A percentile compares a stretch with the other conserved stretches of the same genome.
Conservation (phyloP, 2,113 vertebrate genomes). For the Marcusenius ussheri region DNA sequence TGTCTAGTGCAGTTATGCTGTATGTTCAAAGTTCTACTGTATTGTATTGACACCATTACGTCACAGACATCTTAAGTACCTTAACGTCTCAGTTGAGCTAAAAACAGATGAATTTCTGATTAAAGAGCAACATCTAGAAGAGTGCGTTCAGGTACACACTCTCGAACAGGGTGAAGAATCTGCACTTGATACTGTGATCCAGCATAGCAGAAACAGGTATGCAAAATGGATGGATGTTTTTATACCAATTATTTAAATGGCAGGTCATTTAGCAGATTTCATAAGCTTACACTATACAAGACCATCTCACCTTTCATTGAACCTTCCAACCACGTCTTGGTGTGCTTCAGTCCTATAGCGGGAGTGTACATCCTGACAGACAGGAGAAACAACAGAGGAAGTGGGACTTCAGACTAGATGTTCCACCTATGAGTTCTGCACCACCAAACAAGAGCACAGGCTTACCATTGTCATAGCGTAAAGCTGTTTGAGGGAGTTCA, state of each 20-base stretch:
- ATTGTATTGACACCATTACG: background rate
- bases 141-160: background rate
- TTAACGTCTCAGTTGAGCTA: no score
- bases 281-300: background rate
- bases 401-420: background rate
- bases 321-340: slow-evolving; percentile 90
- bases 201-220: background rate
- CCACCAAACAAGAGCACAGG: background rate
- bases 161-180: background rate
- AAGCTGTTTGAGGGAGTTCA: slow-evolving; percentile 92
- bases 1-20: no score
- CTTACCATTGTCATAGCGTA: slow-evolving; percentile 95
- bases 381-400: background rate
- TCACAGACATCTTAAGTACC: background rate
- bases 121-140: background rate
- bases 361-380: slow-evolving; percentile 83
- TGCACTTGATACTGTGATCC: background rate
- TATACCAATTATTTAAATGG: background rate
- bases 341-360: slow-evolving; percentile 92
- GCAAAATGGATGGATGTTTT: background rate
- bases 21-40: background rate
- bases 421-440: background rate
- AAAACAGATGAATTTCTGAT: background rate
- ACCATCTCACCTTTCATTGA: slow-evolving; percentile 81
- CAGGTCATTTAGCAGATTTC: background rate